phyloP scores from a whole-genome alignment of 2,797 vertebrate species.

The Pseudotriccus pelzelni region DNA sequence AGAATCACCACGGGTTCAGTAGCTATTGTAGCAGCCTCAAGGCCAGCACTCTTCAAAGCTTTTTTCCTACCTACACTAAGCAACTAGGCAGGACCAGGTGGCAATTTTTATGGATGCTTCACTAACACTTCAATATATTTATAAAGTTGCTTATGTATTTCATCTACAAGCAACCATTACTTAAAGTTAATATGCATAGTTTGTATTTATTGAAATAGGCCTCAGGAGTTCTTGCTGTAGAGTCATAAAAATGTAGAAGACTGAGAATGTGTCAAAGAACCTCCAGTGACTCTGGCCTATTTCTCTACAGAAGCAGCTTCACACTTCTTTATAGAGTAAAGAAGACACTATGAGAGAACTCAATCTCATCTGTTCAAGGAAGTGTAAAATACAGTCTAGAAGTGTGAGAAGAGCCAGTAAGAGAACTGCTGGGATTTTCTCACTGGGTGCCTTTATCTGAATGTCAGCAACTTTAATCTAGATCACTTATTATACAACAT shows the following conservation, averaged over 20 bases:
- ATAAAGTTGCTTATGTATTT: neutral
- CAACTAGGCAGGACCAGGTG: neutral
- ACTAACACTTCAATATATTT: neutral
- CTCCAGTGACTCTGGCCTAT: slow-evolving; percentile 5
- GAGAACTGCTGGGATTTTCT: slow-evolving; percentile 36
- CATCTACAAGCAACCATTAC: neutral
- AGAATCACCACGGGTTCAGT: neutral
- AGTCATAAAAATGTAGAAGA: neutral
- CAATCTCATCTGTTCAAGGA: neutral
- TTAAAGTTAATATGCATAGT: neutral
- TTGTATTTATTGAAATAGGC: slow-evolving; percentile 1
- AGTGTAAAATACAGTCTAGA: slow-evolving; percentile 19
- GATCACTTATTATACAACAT: slow-evolving; percentile 37
- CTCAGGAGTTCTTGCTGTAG: neutral
- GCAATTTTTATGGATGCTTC: neutral
- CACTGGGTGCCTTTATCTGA: slow-evolving; percentile 21
- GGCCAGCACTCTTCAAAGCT: neutral
- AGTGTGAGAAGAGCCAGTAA: slow-evolving; percentile 17
- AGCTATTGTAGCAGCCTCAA: neutral
- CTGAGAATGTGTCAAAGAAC: neutral
- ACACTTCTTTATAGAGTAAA: slow-evolving; percentile 10
- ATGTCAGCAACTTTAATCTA: slow-evolving; percentile 55
- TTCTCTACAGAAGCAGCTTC: slow-evolving; percentile 24
- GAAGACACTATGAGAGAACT: slow-evolving; percentile 6
- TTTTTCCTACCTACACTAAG: neutral